Percentiles rank a stretch among this genome's conserved stretches.
Conservation (phyloP, 64 coral and sea anemone genomes). For the Montipora capricornis region DNA sequence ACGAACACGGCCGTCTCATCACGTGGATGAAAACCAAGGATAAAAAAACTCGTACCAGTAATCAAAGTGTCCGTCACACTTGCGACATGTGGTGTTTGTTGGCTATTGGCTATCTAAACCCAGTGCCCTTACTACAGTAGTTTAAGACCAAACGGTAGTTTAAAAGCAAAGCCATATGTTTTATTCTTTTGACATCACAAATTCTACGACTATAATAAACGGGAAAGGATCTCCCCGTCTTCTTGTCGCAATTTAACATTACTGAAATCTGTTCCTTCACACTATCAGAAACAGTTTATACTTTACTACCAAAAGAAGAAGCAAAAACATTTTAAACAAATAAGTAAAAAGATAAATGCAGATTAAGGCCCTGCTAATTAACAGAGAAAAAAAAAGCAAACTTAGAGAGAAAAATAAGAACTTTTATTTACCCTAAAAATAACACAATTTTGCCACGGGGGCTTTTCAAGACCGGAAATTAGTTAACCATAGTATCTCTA, state of each 20-base stretch:
- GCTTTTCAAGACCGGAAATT: not conserved
- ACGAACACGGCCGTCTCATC: no score
- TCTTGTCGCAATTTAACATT: not conserved
- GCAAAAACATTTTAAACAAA: not conserved
- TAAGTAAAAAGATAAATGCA: constrained; percentile 6
- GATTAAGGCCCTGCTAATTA: not conserved
- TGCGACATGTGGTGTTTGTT: no score
- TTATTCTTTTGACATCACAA: not conserved
- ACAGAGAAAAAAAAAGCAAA: not conserved
- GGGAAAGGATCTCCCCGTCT: not conserved
- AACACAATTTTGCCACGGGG: not conserved
- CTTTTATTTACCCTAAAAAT: not conserved
- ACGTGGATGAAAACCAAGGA: no score
- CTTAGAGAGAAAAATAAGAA: constrained; percentile 9
- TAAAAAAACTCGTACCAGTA: no score
- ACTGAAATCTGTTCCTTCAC: not conserved
- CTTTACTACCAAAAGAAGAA: not conserved
- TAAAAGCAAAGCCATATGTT: not conserved
- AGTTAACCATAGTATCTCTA: not conserved
- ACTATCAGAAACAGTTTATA: not conserved
- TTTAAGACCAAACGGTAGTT: not conserved
- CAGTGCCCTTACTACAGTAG: not conserved
- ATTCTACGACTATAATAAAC: not conserved
- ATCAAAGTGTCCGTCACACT: no score
- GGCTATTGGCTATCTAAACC: no score